Base-by-base conservation (phyloP, 1,140 invertebrate genomes). In the Lordiphosa mommai region DNA sequence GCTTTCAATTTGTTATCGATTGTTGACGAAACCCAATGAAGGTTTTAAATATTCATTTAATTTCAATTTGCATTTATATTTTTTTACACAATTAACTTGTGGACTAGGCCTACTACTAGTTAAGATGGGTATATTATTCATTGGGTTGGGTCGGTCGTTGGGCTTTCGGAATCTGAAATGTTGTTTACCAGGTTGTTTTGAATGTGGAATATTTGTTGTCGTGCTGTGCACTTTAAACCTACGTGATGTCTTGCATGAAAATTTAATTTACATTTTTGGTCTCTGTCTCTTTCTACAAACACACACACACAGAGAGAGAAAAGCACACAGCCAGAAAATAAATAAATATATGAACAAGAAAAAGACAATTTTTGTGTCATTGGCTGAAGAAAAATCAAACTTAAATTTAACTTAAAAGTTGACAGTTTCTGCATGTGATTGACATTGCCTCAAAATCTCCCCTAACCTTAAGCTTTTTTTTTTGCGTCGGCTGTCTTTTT, bases 281-380 rank as follows among this genome's bases (percentile, higher is more conserved):
- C 17, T 41, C 38, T n/a, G n/a, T n/a, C n/a, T n/a, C n/a, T n/a
- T n/a, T n/a, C n/a, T n/a, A n/a, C n/a, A n/a, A n/a, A 27, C 4
- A 23, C 34, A 37, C 13, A 12, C 33, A 12, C 33, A 23, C 20
- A 27, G 5, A 27, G 4, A 27, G 6, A 27, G 7, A 27, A 4
- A 6, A 27, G 23, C 23, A 27, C 2, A 27, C 23, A 7, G 2
- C 5, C 23, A 27, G 23, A 27, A 27, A 27, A 6, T 27, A 27
- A 27, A 27, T 27, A 27, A 27, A 27, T 43, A 65, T 61, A 65
- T 65, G 56, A 63, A 38, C 36, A 58, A 49, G 50, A 67, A 67
- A 43, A 7, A 43, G 4, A 13, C 0, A 27, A 13, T 2, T 9
- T 27, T 27, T 27, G n/a, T 27, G 23, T 27, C 23, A 27, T 27